These are phyloP conservation scores for Gobionotothen gibberifrons DNA, from an alignment of 2,797 vertebrate species.

Conservation along the genomic window DNA sequence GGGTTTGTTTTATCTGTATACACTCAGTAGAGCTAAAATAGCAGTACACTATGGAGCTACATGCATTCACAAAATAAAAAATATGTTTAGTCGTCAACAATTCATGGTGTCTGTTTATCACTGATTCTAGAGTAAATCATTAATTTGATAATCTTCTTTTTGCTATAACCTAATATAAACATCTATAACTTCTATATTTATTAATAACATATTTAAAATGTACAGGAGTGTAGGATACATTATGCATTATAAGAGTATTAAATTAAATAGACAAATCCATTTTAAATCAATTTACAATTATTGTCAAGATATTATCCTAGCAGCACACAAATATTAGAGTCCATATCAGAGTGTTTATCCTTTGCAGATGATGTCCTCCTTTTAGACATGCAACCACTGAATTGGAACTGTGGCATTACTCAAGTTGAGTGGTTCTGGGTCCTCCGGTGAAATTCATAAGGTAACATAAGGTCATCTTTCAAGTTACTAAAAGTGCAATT, in stretches of 20 bases:
- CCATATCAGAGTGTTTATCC: constrained; percentile 66
- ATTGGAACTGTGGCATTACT: constrained; percentile 29
- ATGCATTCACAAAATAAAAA: constrained; percentile 1
- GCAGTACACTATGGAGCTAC: constrained; percentile 8
- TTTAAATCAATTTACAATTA: constrained; percentile 15
- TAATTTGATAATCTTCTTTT: not conserved
- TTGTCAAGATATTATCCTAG: not conserved
- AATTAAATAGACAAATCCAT: not conserved
- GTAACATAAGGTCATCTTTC: not conserved
- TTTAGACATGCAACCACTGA: constrained; percentile 79
- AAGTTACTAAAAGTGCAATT: constrained; percentile 7
- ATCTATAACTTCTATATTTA: constrained; percentile 8
- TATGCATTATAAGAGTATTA: not conserved
- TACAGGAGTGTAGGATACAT: not conserved
- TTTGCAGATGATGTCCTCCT: constrained; percentile 73
- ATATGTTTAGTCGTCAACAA: too few species aligned
- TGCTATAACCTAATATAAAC: constrained; percentile 35
- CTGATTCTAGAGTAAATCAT: too few species aligned
- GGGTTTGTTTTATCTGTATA: constrained; percentile 8
- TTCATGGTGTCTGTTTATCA: too few species aligned
- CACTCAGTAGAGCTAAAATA: not conserved
- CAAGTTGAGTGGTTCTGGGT: constrained; percentile 32
- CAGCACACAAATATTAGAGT: constrained; percentile 7
- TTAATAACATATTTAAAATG: not conserved
- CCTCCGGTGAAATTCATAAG: constrained; percentile 36